Base-by-base conservation (phyloP, 2,888 invertebrate species). In the Eretmocerus hayati region DNA sequence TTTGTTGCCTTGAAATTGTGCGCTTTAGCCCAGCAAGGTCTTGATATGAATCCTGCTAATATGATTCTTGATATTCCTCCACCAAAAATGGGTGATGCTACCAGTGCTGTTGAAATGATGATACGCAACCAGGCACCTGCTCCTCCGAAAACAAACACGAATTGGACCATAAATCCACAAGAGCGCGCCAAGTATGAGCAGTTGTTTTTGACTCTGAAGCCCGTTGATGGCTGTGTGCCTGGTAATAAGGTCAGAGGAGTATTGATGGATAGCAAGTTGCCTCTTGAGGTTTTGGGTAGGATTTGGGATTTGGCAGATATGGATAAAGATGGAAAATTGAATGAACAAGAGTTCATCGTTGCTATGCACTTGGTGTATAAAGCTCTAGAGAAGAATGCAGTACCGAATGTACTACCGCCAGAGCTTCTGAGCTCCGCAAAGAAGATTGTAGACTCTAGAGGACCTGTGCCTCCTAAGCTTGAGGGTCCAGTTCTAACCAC, bases 261-360 rank as follows among this genome's bases (percentile, higher is more conserved):
- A 48, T 75, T 99, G 58, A 83, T 97, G 82, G 94, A 96, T 67
- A 97, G 96, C 0, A 94, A 95, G 74, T 77, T 96, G 54, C 90
- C 94, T 1, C 75, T 92, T 63, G 90, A 92, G 48, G 85, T 87
- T 2, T 75, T 96, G 44, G 91, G 96, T 35, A 87, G 87, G 75
- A 95, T 99, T 63, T 97, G 97, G 97, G 97, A 97, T 67, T 77
- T 97, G 42, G 92, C 96, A 23, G 99, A 99, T 73, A 91, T 95
- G 74, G 97, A 99, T 72, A 90, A 91, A 66, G 97, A 99, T 74
- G 99, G 97, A 52, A 91, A 87, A 79, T 78, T 99, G 54, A 94
- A 97, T 72, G 82, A 89, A 64, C 90, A 94, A 67, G 97, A 99
- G 76, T 96, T 97, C 76, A 81, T 87, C 70, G 87, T 95, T 72